Evolutionary conservation across 2,888 invertebrate species (phyloP).

Genomic region (Taphrorychus bicolor): DNA sequence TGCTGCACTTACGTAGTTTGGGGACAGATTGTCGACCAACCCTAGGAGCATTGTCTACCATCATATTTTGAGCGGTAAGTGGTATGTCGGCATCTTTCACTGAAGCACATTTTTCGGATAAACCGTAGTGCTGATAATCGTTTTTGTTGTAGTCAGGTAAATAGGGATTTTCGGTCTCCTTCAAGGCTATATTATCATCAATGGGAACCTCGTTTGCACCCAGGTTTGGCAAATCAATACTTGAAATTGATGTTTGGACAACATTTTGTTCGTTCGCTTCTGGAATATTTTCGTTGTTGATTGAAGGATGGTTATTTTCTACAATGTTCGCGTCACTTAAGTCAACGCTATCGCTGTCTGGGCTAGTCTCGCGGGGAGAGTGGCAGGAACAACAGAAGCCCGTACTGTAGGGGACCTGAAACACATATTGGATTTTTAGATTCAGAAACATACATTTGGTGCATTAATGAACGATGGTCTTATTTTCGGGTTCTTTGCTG

Average conservation of each 20-base stretch:
- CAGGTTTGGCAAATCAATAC: too few species aligned
- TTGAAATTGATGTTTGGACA: too few species aligned
- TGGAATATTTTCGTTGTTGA: too few species aligned
- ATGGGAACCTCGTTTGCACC: too few species aligned
- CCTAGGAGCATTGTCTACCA: conserved; percentile 4
- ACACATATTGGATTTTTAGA: neutral
- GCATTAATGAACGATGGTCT: too few species aligned
- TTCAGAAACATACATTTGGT: neutral
- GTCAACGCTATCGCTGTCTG: too few species aligned
- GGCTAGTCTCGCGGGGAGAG: neutral
- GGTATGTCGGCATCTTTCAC: neutral
- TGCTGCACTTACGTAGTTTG: too few species aligned
- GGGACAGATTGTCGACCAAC: too few species aligned
- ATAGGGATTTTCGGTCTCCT: neutral
- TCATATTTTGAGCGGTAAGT: neutral
- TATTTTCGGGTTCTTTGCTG: too few species aligned
- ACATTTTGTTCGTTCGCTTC: too few species aligned
- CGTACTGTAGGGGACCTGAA: conserved; percentile 51
- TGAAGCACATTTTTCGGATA: neutral
- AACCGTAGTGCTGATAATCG: neutral
- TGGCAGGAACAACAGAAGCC: conserved; percentile 64
- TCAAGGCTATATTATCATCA: too few species aligned
- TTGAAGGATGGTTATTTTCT: neutral
- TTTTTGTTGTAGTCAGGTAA: neutral
- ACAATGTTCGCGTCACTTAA: too few species aligned